A percentile compares a stretch with the other conserved stretches of the same genome.
These are phyloP conservation scores for Euleptes europaea DNA, from an alignment of 2,113 vertebrate species.

Conservation along the genomic window DNA sequence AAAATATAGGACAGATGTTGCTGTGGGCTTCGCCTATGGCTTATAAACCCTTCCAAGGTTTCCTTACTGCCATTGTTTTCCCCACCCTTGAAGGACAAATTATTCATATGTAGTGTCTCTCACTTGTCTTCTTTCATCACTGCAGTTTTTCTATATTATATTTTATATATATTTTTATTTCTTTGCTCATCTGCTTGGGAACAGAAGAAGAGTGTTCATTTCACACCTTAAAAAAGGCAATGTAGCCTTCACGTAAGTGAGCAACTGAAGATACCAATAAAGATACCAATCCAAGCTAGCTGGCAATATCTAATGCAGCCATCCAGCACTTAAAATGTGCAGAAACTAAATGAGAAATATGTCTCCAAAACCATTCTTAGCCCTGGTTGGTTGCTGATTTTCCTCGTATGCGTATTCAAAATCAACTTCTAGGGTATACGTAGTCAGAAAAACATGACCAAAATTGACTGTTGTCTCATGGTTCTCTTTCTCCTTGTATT, in stretches of 20 bases:
- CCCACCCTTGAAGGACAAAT: slow-evolving; percentile 24
- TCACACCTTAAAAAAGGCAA: slow-evolving; percentile 98
- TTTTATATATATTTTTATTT: slow-evolving; percentile 86
- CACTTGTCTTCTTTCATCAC: slow-evolving; percentile 90
- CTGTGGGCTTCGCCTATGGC: not conserved
- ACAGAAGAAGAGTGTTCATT: slow-evolving; percentile 99
- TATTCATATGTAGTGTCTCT: slow-evolving; percentile 69
- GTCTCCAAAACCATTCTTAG: slow-evolving; percentile 73
- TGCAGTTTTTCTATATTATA: slow-evolving; percentile 82
- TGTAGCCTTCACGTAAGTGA: slow-evolving; percentile 99
- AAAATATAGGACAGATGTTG: not conserved
- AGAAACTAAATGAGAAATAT: slow-evolving; percentile 69
- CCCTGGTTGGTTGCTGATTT: slow-evolving; percentile 34
- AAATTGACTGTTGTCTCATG: not conserved
- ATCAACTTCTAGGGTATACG: not conserved
- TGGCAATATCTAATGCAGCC: slow-evolving; percentile 83
- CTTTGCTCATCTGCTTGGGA: slow-evolving; percentile 98
- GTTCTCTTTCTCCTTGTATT: not conserved
- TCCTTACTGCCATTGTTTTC: slow-evolving; percentile 13
- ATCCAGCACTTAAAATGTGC: slow-evolving; percentile 74
- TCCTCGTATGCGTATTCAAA: not conserved
- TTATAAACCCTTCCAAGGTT: slow-evolving; percentile 1
- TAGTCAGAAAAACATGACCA: slow-evolving; percentile 38
- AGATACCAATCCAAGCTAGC: slow-evolving; percentile 71
- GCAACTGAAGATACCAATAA: slow-evolving; percentile 95